Base-by-base conservation (phyloP, 2,113 vertebrate species). In the Podarcis muralis region DNA sequence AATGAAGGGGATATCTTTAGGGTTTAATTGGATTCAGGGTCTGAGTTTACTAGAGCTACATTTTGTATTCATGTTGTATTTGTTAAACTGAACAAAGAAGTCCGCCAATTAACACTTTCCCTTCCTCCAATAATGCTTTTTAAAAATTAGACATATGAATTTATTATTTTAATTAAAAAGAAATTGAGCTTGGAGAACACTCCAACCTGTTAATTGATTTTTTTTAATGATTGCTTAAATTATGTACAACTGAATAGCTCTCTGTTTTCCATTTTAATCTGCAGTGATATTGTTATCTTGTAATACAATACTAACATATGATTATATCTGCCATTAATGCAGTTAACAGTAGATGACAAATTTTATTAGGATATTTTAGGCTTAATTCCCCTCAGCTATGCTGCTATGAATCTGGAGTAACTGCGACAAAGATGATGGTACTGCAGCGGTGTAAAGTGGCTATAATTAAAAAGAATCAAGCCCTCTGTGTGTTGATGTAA, bases 111-210 rank as follows among this genome's bases (percentile, higher is more conserved):
- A n/a, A 82, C 91, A 90, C 23, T 1, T 0, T 32, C 69, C 79
- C 62, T 20, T 23, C 32, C 57, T 37, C 43, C 72, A 86, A 90
- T 85, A 83, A 48, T 93, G 23, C 13, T 72, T 92, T 92, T 92
- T 93, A 94, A 92, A 91, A 91, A 81, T 87, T 90, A 82, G 89
- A 89, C 93, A 93, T 95, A 90, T 83, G 91, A 92, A 91, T 95
- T 95, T 92, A 94, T 94, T 94, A 86, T 93, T 96, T 95, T 95
- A 95, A 96, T 96, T 95, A 94, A 96, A 96, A 96, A 96, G 90
- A 93, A 93, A 91, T 92, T 94, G 96, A 95, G 93, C 92, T 89
- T 79, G 65, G 92, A 94, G 79, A 94, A 88, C n/a, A 69, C 69
- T 90, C 87, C 92, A 94, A 90, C 88, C 88, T 95, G 75, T 93